phyloP scores from a whole-genome alignment of 2,888 invertebrate genomes.

The Icerya purchasi region DNA sequence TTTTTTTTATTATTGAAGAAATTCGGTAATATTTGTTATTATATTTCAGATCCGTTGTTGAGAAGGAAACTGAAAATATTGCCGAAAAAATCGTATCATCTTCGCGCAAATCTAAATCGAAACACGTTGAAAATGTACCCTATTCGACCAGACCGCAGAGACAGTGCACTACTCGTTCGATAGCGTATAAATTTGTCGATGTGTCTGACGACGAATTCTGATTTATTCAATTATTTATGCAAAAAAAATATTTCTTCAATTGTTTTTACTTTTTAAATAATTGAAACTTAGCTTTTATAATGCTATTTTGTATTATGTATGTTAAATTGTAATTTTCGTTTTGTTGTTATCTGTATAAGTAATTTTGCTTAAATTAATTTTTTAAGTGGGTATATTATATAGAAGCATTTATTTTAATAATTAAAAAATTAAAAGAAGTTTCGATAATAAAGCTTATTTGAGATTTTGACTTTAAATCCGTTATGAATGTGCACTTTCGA shows the following conservation, averaged over 20 bases:
- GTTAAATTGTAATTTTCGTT: not conserved
- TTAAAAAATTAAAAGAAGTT: no score
- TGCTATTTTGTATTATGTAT: not conserved
- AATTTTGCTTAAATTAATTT: no score
- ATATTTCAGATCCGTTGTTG: not conserved
- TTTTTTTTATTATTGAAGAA: no score
- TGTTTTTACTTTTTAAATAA: not conserved
- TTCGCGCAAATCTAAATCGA: no score
- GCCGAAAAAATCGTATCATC: not conserved
- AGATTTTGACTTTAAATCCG: no score
- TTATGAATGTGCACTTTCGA: no score
- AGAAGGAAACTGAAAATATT: not conserved
- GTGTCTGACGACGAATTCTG: slow-evolving; percentile 20
- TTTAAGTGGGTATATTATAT: no score
- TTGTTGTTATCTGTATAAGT: slow-evolving; percentile 1
- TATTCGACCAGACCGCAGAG: slow-evolving; percentile 18
- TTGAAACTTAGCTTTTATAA: not conserved
- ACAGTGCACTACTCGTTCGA: slow-evolving; percentile 20
- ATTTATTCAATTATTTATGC: not conserved
- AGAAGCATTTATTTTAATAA: no score
- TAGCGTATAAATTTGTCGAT: slow-evolving; percentile 20
- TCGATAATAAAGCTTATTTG: no score
- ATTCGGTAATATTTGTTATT: no score
- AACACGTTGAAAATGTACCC: not conserved
- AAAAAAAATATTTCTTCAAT: not conserved